These are phyloP conservation scores for Pygocentrus nattereri DNA, from an alignment of 2,797 vertebrate genomes.

Conservation along the genomic window DNA sequence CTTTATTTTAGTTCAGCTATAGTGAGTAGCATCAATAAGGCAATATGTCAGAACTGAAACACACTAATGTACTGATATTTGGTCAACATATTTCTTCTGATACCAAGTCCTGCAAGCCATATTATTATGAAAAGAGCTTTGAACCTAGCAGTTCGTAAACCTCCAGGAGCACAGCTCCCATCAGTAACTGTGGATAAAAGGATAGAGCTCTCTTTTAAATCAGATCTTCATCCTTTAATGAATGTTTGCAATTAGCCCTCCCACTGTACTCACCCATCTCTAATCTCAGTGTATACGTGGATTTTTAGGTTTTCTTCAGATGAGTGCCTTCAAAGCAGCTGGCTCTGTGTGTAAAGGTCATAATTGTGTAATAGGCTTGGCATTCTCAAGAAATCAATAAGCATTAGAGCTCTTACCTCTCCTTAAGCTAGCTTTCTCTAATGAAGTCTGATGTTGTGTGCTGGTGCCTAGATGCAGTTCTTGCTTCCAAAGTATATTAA, in stretches of 20 bases:
- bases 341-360: slow-evolving; percentile 26
- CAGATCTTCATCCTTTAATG: slow-evolving; percentile 31
- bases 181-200: slow-evolving; percentile 16
- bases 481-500: neutral
- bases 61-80: neutral
- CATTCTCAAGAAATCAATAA: slow-evolving; percentile 24
- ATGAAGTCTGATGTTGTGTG: neutral
- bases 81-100: neutral
- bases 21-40: too few species aligned
- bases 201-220: slow-evolving; percentile 22
- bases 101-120: too few species aligned
- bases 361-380: slow-evolving; percentile 16
- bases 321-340: neutral
- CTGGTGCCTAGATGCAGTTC: neutral
- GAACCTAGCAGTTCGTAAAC: neutral
- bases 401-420: neutral
- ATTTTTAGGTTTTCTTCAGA: slow-evolving; percentile 1
- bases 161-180: neutral
- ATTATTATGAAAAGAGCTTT: neutral
- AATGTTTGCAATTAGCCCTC: slow-evolving; percentile 26
- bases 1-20: neutral
- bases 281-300: neutral
- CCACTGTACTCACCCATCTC: neutral
- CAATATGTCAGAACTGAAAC: too few species aligned
- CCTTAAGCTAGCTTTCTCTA: neutral